These are phyloP conservation scores for Ataeniobius toweri DNA, from an alignment of 2,797 vertebrate species.

Conservation along the genomic window DNA sequence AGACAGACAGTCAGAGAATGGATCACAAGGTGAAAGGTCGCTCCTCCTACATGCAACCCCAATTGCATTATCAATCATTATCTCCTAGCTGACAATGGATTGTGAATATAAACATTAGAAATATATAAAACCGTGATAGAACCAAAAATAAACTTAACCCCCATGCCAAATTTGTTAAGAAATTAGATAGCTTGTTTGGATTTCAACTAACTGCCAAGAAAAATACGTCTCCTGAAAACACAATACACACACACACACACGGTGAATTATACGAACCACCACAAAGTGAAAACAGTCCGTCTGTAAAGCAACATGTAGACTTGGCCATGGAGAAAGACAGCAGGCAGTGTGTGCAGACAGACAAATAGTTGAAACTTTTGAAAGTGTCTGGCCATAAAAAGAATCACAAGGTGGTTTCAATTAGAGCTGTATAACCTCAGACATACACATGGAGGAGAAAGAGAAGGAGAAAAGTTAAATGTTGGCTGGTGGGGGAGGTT, in stretches of 20 bases:
- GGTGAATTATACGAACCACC: conserved; percentile 17
- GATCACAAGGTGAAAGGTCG: background rate
- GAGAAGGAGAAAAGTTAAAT: conserved; percentile 9
- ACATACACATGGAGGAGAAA: conserved; percentile 6
- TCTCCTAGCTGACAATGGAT: background rate
- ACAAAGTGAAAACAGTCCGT: conserved; percentile 18
- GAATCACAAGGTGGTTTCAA: conserved; percentile 38
- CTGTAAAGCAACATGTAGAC: conserved; percentile 2
- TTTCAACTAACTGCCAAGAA: conserved; percentile 34
- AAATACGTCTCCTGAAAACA: conserved; percentile 28
- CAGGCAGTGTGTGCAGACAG: conserved; percentile 31
- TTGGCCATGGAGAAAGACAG: conserved; percentile 20
- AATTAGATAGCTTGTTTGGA: conserved; percentile 44
- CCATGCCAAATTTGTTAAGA: conserved; percentile 26
- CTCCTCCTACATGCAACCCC: background rate
- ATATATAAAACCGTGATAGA: background rate
- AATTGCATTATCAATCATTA: background rate
- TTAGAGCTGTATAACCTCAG: conserved; percentile 33
- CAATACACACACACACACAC: background rate
- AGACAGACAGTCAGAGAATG: background rate
- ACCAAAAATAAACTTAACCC: conserved; percentile 33
- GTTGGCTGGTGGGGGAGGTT: conserved; percentile 4
- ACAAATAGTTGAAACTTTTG: conserved; percentile 47
- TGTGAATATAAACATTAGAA: conserved; percentile 19
- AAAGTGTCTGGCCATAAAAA: conserved; percentile 32